Evolutionary conservation across 2,888 invertebrate genomes (phyloP).

Genomic region (Watsonalla cultraria): DNA sequence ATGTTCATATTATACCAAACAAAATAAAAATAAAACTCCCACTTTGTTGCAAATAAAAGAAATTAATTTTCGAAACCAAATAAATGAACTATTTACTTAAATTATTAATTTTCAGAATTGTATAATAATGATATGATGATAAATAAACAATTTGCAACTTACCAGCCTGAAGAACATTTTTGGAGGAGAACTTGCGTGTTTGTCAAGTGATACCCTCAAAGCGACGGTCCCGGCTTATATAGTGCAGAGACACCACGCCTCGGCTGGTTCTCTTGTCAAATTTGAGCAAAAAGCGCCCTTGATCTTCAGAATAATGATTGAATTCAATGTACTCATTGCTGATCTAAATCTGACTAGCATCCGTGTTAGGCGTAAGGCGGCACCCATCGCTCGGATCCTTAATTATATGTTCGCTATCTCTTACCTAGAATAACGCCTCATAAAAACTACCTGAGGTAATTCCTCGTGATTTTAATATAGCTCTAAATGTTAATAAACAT

Average conservation of each 20-base stretch:
- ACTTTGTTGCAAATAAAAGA: too few species aligned
- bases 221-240: constrained; percentile 53
- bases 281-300: constrained; percentile 67
- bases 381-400: constrained; percentile 9
- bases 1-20: too few species aligned
- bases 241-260: constrained; percentile 59
- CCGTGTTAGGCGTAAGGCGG: constrained; percentile 36
- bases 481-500: too few species aligned
- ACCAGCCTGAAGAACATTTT: constrained; percentile 72
- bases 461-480: background rate
- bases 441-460: background rate
- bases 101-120: constrained; percentile 1
- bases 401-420: constrained; percentile 3
- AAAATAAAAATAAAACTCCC: too few species aligned
- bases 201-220: constrained; percentile 60
- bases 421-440: constrained; percentile 10
- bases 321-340: constrained; percentile 37
- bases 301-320: constrained; percentile 65
- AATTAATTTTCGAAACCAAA: too few species aligned
- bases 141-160: constrained; percentile 25
- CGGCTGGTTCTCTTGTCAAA: constrained; percentile 37
- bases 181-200: constrained; percentile 48
- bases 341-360: constrained; percentile 45
- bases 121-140: constrained; percentile 6
- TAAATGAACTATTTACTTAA: too few species aligned